phyloP scores from a whole-genome alignment of 1,140 invertebrate genomes.

The Goniozus legneri region DNA sequence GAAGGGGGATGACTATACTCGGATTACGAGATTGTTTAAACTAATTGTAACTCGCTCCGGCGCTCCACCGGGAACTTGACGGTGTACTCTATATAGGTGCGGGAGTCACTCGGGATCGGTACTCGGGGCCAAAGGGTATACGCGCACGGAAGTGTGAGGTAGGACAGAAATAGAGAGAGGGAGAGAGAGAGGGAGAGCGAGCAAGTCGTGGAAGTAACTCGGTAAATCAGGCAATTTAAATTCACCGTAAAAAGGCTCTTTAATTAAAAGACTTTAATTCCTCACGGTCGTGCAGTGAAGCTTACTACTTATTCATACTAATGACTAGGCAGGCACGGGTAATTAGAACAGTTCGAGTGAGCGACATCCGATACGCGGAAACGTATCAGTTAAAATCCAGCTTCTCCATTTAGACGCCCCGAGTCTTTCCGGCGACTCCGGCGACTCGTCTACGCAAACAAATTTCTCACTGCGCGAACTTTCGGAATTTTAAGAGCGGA shows the following conservation, averaged over 20 bases:
- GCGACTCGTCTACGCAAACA: too few species aligned
- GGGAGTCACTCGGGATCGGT: too few species aligned
- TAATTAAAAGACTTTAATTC: slow-evolving; percentile 50
- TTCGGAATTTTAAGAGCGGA: too few species aligned
- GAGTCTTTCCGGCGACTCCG: neutral
- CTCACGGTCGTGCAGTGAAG: slow-evolving; percentile 25
- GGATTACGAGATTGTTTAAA: slow-evolving; percentile 24
- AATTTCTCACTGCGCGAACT: too few species aligned
- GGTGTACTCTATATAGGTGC: slow-evolving; percentile 14
- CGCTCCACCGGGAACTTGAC: neutral
- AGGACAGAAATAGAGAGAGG: neutral
- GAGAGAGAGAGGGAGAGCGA: neutral
- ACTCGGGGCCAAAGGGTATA: too few species aligned
- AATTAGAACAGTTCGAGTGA: slow-evolving; percentile 24
- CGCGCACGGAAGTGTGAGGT: too few species aligned
- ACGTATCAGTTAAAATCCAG: neutral
- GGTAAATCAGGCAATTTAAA: slow-evolving; percentile 51
- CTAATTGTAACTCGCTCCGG: slow-evolving; percentile 19
- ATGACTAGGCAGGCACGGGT: slow-evolving; percentile 31
- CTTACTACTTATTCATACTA: slow-evolving; percentile 48
- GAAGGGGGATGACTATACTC: neutral
- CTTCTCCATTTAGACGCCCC: too few species aligned
- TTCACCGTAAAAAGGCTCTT: slow-evolving; percentile 46
- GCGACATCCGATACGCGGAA: slow-evolving; percentile 11
- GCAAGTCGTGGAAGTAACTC: slow-evolving; percentile 11